Conservation (phyloP, 2,888 invertebrate genomes). For the Campoletis raptor region DNA sequence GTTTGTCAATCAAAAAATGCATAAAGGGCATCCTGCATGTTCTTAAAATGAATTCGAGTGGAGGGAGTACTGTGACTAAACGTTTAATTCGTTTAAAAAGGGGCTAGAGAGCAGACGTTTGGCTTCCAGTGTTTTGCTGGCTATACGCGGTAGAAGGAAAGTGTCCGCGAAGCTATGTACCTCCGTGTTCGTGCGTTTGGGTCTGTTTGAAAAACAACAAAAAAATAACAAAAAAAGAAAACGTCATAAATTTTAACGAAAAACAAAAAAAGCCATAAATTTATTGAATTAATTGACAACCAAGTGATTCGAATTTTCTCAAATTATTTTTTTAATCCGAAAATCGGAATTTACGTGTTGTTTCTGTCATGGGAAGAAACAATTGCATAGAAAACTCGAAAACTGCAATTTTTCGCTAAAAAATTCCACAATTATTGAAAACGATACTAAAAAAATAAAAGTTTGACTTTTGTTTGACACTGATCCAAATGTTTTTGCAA, state of each 20-base stretch:
- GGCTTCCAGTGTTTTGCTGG: constrained; percentile 64
- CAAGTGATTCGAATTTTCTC: neutral
- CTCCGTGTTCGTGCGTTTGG: constrained; percentile 35
- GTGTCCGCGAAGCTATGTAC: constrained; percentile 47
- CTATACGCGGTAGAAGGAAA: constrained; percentile 33
- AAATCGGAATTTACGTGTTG: neutral
- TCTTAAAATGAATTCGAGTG: constrained; percentile 39
- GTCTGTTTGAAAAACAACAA: neutral
- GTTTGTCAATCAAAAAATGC: constrained; percentile 57
- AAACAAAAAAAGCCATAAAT: neutral
- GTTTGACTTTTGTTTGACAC: neutral
- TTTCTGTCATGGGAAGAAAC: neutral
- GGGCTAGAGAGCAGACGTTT: constrained; percentile 60
- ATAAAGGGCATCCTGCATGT: constrained; percentile 28
- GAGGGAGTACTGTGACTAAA: constrained; percentile 76
- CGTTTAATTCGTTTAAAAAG: constrained; percentile 81
- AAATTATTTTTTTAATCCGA: neutral
- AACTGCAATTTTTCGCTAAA: neutral
- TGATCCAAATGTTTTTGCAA: neutral
- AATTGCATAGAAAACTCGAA: neutral
- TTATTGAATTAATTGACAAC: neutral
- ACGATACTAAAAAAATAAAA: neutral
- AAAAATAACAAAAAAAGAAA: neutral
- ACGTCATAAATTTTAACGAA: neutral
- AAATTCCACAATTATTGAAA: neutral